A percentile compares a stretch with the other conserved stretches of the same genome.
These are phyloP conservation scores for Pygoscelis adeliae DNA, from an alignment of 2,113 vertebrate genomes.

Conservation along the genomic window DNA sequence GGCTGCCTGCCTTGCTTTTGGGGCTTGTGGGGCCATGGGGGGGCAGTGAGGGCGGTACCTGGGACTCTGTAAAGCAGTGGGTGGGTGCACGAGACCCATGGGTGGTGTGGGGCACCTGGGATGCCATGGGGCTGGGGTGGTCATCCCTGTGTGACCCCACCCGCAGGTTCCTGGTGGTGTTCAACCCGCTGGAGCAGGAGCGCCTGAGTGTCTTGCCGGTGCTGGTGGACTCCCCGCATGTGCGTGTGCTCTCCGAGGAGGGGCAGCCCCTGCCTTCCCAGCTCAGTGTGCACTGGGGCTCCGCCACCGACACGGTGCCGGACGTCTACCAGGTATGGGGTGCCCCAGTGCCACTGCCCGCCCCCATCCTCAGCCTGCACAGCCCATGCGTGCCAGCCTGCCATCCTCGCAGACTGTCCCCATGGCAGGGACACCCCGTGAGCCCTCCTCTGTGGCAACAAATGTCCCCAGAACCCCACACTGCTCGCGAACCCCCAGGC, in stretches of 20 bases:
- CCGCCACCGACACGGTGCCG: constrained; percentile 77
- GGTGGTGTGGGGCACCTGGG: accelerated
- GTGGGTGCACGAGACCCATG: accelerated
- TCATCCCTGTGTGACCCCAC: neutral
- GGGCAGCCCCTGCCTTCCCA: constrained; percentile 89
- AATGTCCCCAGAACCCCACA: neutral
- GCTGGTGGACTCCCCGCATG: constrained; percentile 82
- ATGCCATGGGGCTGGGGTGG: neutral
- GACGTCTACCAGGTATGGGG: constrained; percentile 85
- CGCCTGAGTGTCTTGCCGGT: constrained; percentile 85
- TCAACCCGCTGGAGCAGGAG: constrained; percentile 93
- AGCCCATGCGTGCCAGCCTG: neutral
- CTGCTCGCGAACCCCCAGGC: accelerated
- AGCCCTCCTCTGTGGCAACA: neutral
- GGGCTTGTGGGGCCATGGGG: neutral
- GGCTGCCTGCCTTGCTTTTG: neutral
- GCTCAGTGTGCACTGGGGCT: constrained; percentile 86
- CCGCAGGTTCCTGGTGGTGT: constrained; percentile 89
- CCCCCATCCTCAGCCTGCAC: neutral
- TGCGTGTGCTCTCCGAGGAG: constrained; percentile 87
- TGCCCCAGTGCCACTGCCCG: accelerated
- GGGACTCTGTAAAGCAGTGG: neutral
- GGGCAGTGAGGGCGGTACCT: neutral
- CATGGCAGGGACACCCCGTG: accelerated
- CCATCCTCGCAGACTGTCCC: accelerated